These are phyloP conservation scores for Megamerina dolium DNA, from an alignment of 2,888 invertebrate species.

Conservation along the genomic window DNA sequence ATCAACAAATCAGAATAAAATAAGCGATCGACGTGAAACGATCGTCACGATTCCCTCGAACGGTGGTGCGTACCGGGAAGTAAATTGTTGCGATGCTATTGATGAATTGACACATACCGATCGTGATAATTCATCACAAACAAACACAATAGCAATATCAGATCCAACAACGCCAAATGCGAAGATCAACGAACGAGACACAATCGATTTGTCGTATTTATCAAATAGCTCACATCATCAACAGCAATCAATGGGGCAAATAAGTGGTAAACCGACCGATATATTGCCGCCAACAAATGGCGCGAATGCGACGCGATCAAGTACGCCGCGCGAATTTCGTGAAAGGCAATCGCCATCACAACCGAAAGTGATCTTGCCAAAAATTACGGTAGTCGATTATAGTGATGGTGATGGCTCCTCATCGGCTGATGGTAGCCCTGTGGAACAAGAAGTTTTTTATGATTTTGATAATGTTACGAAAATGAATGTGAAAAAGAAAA, in stretches of 20 bases:
- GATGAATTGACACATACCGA: too few species aligned
- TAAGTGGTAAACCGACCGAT: conserved; percentile 33
- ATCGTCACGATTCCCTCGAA: not conserved
- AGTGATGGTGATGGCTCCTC: conserved; percentile 19
- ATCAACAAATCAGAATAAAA: not conserved
- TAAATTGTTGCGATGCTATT: too few species aligned
- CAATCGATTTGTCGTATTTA: conserved; percentile 23
- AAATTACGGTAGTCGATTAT: conserved; percentile 43
- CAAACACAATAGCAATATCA: conserved; percentile 15
- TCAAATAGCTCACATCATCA: conserved; percentile 5
- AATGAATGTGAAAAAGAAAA: not conserved
- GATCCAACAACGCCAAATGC: conserved; percentile 1
- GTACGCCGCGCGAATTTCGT: conserved; percentile 37
- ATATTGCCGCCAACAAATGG: conserved; percentile 6
- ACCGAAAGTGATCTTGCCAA: conserved; percentile 29
- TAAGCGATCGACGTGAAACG: not conserved
- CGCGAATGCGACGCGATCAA: conserved; percentile 26
- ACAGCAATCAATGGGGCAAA: conserved; percentile 34
- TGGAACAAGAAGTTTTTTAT: conserved; percentile 36
- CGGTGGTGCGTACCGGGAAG: too few species aligned
- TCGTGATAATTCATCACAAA: not conserved
- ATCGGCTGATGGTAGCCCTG: conserved; percentile 22
- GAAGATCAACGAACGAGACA: not conserved
- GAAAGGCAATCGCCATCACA: conserved; percentile 29
- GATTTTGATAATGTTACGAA: conserved; percentile 30